These are phyloP conservation scores for Porites cylindrica DNA, from an alignment of 92 coral and sea anemone genomes.

Conservation along the genomic window DNA sequence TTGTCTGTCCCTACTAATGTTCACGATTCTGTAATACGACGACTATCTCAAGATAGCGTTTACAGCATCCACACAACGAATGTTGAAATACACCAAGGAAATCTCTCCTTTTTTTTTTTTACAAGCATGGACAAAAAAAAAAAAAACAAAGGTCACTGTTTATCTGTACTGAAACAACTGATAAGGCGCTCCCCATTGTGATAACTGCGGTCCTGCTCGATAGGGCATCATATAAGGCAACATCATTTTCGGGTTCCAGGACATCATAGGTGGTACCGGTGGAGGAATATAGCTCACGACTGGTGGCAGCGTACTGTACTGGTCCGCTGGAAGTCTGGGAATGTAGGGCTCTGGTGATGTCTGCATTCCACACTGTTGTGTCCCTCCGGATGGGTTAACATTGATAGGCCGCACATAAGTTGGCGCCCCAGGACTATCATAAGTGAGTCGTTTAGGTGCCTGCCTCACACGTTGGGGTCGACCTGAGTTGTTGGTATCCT, in stretches of 20 bases:
- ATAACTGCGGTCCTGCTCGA: background rate
- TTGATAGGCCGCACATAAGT: conserved; percentile 9
- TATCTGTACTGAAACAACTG: too few relatives aligned
- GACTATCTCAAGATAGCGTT: too few relatives aligned
- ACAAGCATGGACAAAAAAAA: too few relatives aligned
- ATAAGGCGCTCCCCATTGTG: too few relatives aligned
- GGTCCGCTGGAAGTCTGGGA: background rate
- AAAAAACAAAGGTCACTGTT: too few relatives aligned
- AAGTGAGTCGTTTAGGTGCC: background rate
- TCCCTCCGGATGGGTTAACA: background rate
- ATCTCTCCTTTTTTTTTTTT: too few relatives aligned
- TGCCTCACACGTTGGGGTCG: conserved; percentile 29
- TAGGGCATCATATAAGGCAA: conserved; percentile 3
- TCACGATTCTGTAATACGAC: background rate
- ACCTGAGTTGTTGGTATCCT: background rate
- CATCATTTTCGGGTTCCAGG: background rate
- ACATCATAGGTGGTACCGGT: conserved; percentile 12
- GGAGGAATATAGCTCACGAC: background rate
- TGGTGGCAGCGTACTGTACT: background rate
- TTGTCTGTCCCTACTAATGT: conserved; percentile 4
- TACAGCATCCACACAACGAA: too few relatives aligned
- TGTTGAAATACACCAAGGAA: too few relatives aligned
- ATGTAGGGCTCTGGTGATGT: background rate
- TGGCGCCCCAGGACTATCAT: conserved; percentile 19
- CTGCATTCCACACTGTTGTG: background rate